phyloP scores from a whole-genome alignment of 2,113 vertebrate species.

The Dryoscopus gambensis region DNA sequence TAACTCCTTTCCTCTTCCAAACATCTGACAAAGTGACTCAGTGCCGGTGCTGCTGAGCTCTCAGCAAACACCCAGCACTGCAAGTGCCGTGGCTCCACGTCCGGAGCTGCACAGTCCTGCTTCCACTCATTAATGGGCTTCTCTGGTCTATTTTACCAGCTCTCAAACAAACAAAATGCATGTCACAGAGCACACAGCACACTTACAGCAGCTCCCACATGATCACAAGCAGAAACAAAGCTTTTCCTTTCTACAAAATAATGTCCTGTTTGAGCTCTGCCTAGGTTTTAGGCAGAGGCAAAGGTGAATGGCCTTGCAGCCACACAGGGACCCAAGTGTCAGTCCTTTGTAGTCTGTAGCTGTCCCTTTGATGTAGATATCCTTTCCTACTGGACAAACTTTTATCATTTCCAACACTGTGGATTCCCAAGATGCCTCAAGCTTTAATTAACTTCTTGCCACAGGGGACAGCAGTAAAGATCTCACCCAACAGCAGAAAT shows the following conservation, averaged over 20 bases:
- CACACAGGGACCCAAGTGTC: background rate
- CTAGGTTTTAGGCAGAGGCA: background rate
- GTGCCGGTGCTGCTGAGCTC: fast-evolving
- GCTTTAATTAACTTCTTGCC: background rate
- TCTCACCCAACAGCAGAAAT: background rate
- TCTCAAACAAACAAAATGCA: background rate
- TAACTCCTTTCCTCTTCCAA: slow-evolving; percentile 3
- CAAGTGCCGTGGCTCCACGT: fast-evolving
- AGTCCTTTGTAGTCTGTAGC: background rate
- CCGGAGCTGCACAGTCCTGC: background rate
- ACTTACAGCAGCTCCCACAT: background rate
- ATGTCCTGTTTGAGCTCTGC: background rate
- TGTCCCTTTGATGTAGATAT: slow-evolving; percentile 9
- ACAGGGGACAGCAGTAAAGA: background rate
- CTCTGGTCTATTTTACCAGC: background rate
- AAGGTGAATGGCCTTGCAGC: background rate
- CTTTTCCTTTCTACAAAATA: background rate
- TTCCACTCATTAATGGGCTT: background rate
- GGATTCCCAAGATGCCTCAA: background rate
- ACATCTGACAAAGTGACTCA: slow-evolving; percentile 20
- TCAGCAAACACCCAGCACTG: background rate
- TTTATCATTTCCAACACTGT: background rate
- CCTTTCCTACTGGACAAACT: background rate
- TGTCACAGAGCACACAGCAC: background rate
- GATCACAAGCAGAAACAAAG: background rate